Evolutionary conservation across 1,140 invertebrate genomes (phyloP).

Genomic region (Macrotrachela quadricornifera): DNA sequence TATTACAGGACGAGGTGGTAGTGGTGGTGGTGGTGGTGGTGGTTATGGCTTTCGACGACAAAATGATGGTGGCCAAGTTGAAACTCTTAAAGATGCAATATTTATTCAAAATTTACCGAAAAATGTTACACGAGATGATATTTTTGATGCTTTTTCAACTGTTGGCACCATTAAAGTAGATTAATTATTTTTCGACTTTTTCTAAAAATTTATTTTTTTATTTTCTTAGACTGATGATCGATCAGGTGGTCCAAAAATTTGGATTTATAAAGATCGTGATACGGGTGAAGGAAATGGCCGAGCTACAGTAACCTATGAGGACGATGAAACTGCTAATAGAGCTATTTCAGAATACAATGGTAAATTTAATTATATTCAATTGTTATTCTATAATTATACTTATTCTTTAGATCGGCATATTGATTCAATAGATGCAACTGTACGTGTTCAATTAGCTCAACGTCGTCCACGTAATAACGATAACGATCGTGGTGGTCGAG

Average conservation of each 20-base stretch:
- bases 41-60: too few species aligned
- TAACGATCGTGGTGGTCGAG: neutral
- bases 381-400: neutral
- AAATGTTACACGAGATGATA: conserved; percentile 57
- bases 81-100: conserved; percentile 64
- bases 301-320: conserved; percentile 89
- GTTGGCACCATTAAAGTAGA: conserved; percentile 83
- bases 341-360: conserved; percentile 91
- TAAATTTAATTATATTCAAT: neutral
- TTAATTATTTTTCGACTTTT: conserved; percentile 28
- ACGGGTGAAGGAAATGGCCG: conserved; percentile 80
- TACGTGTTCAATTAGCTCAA: neutral
- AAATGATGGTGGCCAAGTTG: conserved; percentile 8
- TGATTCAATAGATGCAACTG: neutral
- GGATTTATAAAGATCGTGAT: conserved; percentile 89
- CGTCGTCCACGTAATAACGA: neutral
- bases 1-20: too few species aligned
- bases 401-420: neutral
- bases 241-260: conserved; percentile 76
- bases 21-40: too few species aligned
- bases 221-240: conserved; percentile 62
- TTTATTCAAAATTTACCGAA: conserved; percentile 79
- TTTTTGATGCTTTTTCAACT: conserved; percentile 69
- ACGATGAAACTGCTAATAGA: conserved; percentile 70
- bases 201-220: neutral